Conservation (phyloP, 2,797 vertebrate species). For the Siniperca undulata region DNA sequence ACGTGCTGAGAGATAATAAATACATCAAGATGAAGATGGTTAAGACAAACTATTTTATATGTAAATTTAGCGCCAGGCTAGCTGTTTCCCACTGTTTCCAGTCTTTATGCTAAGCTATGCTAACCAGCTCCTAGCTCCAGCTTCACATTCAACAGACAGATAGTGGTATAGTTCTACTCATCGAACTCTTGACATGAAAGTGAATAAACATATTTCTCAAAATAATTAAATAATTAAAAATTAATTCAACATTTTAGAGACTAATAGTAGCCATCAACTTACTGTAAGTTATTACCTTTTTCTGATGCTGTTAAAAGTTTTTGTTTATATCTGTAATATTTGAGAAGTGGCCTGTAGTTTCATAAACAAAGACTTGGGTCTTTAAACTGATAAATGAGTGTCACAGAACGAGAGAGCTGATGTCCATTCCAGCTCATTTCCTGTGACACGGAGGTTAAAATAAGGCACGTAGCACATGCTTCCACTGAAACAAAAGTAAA, state of each 20-base stretch:
- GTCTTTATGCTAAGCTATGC: neutral
- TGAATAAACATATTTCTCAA: neutral
- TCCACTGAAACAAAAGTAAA: constrained; percentile 48
- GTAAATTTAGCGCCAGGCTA: too few species aligned
- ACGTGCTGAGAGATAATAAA: too few species aligned
- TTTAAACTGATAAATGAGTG: neutral
- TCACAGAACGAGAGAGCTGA: constrained; percentile 9
- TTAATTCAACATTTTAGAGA: neutral
- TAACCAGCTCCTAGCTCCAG: neutral
- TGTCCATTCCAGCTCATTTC: constrained; percentile 39
- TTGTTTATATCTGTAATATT: neutral
- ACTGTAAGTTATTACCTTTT: neutral
- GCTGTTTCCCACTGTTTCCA: neutral
- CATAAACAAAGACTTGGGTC: neutral
- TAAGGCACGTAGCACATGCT: constrained; percentile 38
- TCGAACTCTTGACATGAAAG: too few species aligned
- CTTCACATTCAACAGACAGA: neutral
- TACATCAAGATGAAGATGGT: too few species aligned
- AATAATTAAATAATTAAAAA: too few species aligned
- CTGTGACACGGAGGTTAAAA: constrained; percentile 48
- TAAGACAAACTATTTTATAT: too few species aligned
- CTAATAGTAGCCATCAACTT: neutral
- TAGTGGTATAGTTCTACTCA: neutral
- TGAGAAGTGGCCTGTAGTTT: neutral
- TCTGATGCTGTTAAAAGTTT: neutral